Percentiles rank a stretch among this genome's conserved stretches.
These are phyloP conservation scores for Drosophila lacertosa DNA, from an alignment of 1,140 invertebrate species.

Conservation along the genomic window DNA sequence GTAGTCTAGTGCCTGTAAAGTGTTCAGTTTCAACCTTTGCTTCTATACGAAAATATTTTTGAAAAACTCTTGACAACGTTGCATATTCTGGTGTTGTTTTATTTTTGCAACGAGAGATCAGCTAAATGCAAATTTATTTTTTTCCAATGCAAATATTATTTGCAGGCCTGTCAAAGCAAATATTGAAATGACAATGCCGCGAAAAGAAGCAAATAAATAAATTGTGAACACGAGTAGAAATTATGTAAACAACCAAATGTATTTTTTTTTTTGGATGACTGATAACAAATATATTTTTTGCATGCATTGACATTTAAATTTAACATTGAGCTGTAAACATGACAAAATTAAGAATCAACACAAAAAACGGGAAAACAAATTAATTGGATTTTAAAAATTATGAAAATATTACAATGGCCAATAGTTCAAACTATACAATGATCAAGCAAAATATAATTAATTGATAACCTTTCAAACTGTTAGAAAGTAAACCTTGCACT, in stretches of 20 bases:
- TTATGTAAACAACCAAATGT: conserved; percentile 8
- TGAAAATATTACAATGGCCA: neutral
- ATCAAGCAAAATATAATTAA: neutral
- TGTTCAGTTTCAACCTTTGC: neutral
- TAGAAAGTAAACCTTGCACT: conserved; percentile 3
- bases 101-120: conserved; percentile 3
- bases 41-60: conserved; percentile 3
- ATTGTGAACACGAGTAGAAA: neutral
- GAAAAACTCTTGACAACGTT: conserved; percentile 12
- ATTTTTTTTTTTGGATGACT: neutral
- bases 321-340: neutral
- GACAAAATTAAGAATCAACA: too few species aligned
- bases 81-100: neutral
- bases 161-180: conserved; percentile 26
- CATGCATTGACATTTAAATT: conserved; percentile 1
- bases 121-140: conserved; percentile 39
- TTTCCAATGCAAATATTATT: conserved; percentile 34
- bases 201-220: conserved; percentile 1
- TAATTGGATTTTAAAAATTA: neutral
- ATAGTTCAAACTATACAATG: neutral
- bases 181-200: conserved; percentile 24
- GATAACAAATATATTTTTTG: neutral
- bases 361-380: neutral
- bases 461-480: conserved; percentile 8
- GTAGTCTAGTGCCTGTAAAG: neutral